phyloP scores from a whole-genome alignment of 2,888 invertebrate genomes.

The Punctoribates punctum region DNA sequence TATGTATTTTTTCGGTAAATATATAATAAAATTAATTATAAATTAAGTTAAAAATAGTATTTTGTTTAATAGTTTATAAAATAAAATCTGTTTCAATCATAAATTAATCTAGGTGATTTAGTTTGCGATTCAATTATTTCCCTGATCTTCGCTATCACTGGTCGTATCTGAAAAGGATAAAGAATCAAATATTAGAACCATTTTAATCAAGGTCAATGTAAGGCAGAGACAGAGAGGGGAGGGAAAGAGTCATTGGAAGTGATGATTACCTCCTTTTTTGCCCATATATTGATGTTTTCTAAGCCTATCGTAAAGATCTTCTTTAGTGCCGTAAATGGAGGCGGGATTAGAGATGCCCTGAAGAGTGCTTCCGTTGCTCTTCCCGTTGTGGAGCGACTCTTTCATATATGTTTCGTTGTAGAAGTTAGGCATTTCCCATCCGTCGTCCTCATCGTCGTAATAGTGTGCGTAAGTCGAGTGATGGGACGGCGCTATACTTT shows the following conservation, averaged over 20 bases:
- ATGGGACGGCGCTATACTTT: conserved; percentile 89
- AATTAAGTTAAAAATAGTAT: neutral
- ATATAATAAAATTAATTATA: too few species aligned
- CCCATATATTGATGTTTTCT: conserved; percentile 91
- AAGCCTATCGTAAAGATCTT: conserved; percentile 89
- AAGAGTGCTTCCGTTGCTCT: conserved; percentile 54
- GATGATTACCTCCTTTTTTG: conserved; percentile 57
- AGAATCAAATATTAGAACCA: neutral
- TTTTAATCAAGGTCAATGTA: too few species aligned
- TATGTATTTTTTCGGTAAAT: too few species aligned
- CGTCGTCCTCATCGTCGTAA: conserved; percentile 77
- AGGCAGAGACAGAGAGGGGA: neutral
- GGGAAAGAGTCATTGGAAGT: conserved; percentile 24
- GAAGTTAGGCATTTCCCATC: conserved; percentile 96
- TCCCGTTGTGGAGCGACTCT: conserved; percentile 57
- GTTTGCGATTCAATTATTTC: neutral
- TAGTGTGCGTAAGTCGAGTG: conserved; percentile 93
- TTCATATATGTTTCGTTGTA: conserved; percentile 96
- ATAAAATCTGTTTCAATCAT: neutral
- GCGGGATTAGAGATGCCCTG: conserved; percentile 65
- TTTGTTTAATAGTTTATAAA: neutral
- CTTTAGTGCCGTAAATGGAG: conserved; percentile 86
- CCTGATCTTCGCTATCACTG: conserved; percentile 49
- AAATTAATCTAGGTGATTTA: neutral
- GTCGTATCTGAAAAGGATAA: conserved; percentile 46